Percentiles rank a stretch among this genome's conserved stretches.
Evolutionary conservation across 1,140 invertebrate species (phyloP).

Genomic region (Ostrea edulis): DNA sequence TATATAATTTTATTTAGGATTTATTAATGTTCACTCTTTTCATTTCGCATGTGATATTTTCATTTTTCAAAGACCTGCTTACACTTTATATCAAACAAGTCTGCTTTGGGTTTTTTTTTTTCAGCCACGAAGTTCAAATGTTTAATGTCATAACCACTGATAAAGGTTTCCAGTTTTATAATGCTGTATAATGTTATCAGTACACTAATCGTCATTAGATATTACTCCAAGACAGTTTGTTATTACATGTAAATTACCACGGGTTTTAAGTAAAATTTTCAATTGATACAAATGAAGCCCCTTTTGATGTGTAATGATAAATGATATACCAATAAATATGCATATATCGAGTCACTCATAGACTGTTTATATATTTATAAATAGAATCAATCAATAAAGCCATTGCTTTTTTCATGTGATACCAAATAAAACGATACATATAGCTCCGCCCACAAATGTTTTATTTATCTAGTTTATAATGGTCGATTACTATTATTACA

Average conservation of each 20-base stretch:
- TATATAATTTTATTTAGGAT: no score
- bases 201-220: background rate
- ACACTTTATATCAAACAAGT: no score
- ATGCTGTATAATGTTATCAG: no score
- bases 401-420: background rate
- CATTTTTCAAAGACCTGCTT: no score
- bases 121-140: no score
- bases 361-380: background rate
- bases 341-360: background rate
- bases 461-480: background rate
- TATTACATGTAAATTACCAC: background rate
- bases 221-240: background rate
- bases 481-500: background rate
- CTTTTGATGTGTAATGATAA: background rate
- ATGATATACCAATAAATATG: conserved; percentile 5
- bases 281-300: no score
- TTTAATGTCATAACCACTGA: no score
- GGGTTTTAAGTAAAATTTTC: background rate
- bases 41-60: no score
- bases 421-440: background rate
- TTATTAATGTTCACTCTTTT: no score
- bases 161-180: no score
- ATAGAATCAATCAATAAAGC: background rate
- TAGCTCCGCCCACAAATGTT: background rate
- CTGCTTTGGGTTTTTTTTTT: no score